Evolutionary conservation across 2,797 vertebrate genomes (phyloP).

Genomic region (Apogon hyalosoma): DNA sequence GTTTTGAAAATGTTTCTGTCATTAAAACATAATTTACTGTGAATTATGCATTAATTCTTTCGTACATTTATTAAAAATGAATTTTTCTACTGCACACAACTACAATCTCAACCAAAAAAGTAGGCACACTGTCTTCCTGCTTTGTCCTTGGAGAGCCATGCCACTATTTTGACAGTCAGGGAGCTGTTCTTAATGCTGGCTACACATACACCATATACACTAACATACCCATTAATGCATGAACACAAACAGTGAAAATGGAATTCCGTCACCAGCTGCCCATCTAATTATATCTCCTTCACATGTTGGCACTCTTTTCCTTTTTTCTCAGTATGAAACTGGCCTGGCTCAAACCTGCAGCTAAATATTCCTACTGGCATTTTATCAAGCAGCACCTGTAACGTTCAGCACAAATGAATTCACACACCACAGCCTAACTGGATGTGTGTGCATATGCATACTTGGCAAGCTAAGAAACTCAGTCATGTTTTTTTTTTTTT

Average conservation of each 20-base stretch:
- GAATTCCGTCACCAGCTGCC: conserved; percentile 31
- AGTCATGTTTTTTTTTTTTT: background rate
- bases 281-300: conserved; percentile 51
- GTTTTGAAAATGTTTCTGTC: no score
- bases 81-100: no score
- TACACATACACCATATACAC: conserved; percentile 2
- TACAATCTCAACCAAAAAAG: no score
- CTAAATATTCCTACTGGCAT: no score
- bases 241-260: conserved; percentile 9
- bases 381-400: no score
- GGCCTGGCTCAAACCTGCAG: conserved; percentile 22
- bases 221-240: conserved; percentile 17
- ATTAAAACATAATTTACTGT: no score
- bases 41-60: no score
- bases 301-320: conserved; percentile 15
- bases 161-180: no score
- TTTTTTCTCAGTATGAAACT: conserved; percentile 1
- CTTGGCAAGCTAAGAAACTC: background rate
- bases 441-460: background rate
- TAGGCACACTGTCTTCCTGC: no score
- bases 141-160: no score
- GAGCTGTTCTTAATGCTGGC: conserved; percentile 9
- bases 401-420: conserved; percentile 4
- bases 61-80: no score
- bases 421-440: background rate